phyloP scores from a whole-genome alignment of 2,797 vertebrate genomes.

The Gastrophryne carolinensis region DNA sequence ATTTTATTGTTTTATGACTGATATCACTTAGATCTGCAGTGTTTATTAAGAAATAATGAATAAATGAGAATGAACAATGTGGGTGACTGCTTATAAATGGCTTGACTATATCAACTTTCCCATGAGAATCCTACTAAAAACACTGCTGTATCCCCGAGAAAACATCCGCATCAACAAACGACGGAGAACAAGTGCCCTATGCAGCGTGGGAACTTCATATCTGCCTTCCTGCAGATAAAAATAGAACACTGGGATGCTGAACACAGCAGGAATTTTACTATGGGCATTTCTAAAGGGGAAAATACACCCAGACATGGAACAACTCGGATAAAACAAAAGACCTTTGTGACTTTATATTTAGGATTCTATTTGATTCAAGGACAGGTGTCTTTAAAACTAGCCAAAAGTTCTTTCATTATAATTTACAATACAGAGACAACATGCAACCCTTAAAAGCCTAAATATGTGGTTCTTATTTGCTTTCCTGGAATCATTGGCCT shows the following conservation, averaged over 20 bases:
- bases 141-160: conserved; percentile 44
- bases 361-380: not conserved
- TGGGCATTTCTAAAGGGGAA: conserved; percentile 26
- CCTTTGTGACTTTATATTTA: conserved; percentile 1
- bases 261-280: conserved; percentile 18
- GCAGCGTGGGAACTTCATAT: conserved; percentile 48
- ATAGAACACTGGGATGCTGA: conserved; percentile 44
- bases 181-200: conserved; percentile 18
- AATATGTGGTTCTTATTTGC: too few relatives aligned
- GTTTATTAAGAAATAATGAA: not conserved
- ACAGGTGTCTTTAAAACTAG: not conserved
- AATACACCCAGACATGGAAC: conserved; percentile 5
- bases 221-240: conserved; percentile 46
- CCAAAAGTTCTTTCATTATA: not conserved
- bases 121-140: conserved; percentile 48
- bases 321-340: not conserved
- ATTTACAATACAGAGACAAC: not conserved
- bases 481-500: too few relatives aligned
- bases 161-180: conserved; percentile 45
- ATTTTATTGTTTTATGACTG: not conserved
- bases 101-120: conserved; percentile 37
- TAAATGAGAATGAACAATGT: not conserved
- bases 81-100: conserved; percentile 10
- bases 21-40: not conserved
- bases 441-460: not conserved